Conservation (phyloP, 2,113 vertebrate genomes). For the Chloebia gouldiae region DNA sequence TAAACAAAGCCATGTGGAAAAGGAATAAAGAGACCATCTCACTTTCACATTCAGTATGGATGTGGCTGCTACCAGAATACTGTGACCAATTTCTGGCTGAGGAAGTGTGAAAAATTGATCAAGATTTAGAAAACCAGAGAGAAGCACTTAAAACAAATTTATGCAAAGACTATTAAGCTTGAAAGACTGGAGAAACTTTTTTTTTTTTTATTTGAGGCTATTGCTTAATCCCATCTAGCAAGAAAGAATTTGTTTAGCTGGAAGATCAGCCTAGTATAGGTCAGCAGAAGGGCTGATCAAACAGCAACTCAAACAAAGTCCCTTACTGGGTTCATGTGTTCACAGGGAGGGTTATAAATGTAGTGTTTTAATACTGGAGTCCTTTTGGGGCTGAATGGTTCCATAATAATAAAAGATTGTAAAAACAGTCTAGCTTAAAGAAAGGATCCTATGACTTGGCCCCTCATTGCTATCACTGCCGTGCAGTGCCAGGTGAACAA, state of each 20-base stretch:
- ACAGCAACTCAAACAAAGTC: background rate
- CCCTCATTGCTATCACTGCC: background rate
- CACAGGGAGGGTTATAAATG: background rate
- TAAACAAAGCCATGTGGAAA: background rate
- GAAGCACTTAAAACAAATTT: background rate
- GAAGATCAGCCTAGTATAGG: background rate
- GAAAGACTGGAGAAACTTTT: background rate
- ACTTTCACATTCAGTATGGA: background rate
- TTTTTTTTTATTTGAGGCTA: background rate
- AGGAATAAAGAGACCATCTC: background rate
- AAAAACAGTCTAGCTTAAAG: background rate
- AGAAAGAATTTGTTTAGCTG: background rate
- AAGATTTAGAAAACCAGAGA: background rate
- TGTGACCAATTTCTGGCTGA: background rate
- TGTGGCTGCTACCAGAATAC: background rate
- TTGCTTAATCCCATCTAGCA: background rate
- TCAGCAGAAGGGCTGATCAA: background rate
- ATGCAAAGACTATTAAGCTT: background rate
- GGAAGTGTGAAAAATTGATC: background rate
- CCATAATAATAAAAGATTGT: background rate
- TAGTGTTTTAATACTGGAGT: background rate
- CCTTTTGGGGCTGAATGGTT: background rate
- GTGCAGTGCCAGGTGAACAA: background rate
- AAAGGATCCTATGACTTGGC: background rate
- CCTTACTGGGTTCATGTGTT: background rate